Conservation (phyloP, 2,888 invertebrate species). For the Aplocera efformata region DNA sequence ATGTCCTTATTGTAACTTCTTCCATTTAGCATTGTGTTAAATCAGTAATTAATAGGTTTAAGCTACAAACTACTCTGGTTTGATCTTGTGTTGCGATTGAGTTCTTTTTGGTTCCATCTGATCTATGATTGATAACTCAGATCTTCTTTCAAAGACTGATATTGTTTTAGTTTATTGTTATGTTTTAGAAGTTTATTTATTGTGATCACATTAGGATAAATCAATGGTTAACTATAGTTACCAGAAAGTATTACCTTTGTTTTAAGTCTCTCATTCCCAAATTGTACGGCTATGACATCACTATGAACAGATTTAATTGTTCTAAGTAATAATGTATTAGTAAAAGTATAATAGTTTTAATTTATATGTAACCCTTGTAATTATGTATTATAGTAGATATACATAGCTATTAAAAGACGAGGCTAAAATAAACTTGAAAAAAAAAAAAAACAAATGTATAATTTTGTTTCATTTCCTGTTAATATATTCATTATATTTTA, state of each 20-base stretch:
- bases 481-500: not conserved
- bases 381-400: slow-evolving; percentile 46
- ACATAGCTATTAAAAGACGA: slow-evolving; percentile 50
- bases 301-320: slow-evolving; percentile 44
- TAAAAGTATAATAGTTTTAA: slow-evolving; percentile 23
- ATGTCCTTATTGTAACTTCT: slow-evolving; percentile 6
- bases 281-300: slow-evolving; percentile 62
- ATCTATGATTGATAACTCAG: slow-evolving; percentile 32
- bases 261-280: slow-evolving; percentile 56
- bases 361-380: slow-evolving; percentile 53
- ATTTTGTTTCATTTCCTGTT: slow-evolving; percentile 42
- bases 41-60: too few species aligned
- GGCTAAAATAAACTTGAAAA: slow-evolving; percentile 54
- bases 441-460: slow-evolving; percentile 41
- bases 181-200: slow-evolving; percentile 74
- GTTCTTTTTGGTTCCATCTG: not conserved
- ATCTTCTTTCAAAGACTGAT: slow-evolving; percentile 70
- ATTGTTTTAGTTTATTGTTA: slow-evolving; percentile 67
- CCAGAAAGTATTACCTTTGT: slow-evolving; percentile 76
- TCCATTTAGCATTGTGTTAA: slow-evolving; percentile 1
- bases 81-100: not conserved
- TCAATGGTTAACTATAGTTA: slow-evolving; percentile 72
- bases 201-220: slow-evolving; percentile 65
- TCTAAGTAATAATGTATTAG: slow-evolving; percentile 25
- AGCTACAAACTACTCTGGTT: not conserved